These are phyloP conservation scores for Sciurus vulgaris DNA, from an alignment of 2,797 vertebrate genomes.

Conservation along the genomic window DNA sequence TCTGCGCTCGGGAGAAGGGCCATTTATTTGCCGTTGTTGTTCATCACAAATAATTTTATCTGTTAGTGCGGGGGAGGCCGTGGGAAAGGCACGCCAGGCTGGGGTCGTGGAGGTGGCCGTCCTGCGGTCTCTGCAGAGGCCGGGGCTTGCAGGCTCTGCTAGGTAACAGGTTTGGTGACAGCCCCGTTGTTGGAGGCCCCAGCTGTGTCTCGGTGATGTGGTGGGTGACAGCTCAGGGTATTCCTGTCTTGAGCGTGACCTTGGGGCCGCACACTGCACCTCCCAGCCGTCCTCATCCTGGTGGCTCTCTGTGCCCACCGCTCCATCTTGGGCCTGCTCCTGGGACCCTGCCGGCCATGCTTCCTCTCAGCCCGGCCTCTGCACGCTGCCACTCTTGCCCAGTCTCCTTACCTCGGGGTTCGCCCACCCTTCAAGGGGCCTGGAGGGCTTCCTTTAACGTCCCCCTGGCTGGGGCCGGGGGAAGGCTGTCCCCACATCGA, in stretches of 20 bases:
- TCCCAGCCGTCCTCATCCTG: too few relatives aligned
- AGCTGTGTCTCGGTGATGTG: neutral
- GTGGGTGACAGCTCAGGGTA: neutral
- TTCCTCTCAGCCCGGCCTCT: neutral
- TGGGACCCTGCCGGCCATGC: neutral
- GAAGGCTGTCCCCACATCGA: neutral
- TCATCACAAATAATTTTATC: neutral
- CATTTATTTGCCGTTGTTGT: neutral
- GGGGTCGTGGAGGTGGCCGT: neutral
- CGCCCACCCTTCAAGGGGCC: neutral
- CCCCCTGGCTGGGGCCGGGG: neutral
- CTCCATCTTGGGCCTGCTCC: rapidly evolving
- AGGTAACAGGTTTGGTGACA: neutral
- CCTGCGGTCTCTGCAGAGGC: neutral
- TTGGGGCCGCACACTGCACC: neutral
- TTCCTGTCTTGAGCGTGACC: neutral
- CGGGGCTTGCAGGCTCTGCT: neutral
- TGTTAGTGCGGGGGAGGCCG: neutral
- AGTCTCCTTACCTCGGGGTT: neutral
- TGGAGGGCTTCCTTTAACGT: neutral
- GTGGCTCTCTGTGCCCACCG: neutral
- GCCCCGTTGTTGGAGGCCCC: neutral
- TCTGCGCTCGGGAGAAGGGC: neutral
- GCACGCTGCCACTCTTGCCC: neutral
- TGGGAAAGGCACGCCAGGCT: neutral